phyloP scores from a whole-genome alignment of 2,888 invertebrate genomes.

The Tetragonisca angustula region DNA sequence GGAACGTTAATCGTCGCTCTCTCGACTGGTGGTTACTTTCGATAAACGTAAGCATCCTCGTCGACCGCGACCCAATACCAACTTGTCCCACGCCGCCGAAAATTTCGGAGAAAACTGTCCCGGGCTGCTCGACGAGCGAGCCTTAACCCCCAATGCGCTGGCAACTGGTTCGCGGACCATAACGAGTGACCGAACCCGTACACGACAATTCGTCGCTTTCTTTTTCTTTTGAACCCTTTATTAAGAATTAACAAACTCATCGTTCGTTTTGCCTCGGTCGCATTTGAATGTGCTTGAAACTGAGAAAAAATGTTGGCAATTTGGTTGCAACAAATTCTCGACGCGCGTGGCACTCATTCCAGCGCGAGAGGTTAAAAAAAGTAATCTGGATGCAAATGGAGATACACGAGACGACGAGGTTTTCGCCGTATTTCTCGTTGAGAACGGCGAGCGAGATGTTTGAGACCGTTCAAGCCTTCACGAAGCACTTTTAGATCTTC shows the following conservation, averaged over 20 bases:
- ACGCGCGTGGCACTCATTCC: too few relatives aligned
- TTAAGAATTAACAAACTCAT: too few relatives aligned
- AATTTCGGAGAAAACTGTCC: constrained; percentile 24
- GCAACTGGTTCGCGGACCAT: too few relatives aligned
- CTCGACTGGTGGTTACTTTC: constrained; percentile 45
- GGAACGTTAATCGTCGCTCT: constrained; percentile 55
- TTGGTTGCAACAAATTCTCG: too few relatives aligned
- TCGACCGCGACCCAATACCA: too few relatives aligned
- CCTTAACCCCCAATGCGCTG: neutral
- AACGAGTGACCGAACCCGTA: too few relatives aligned
- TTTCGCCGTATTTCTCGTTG: neutral
- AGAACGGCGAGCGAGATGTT: neutral
- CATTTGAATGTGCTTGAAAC: too few relatives aligned
- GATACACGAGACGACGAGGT: neutral
- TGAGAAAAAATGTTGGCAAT: too few relatives aligned
- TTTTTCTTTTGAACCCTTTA: too few relatives aligned
- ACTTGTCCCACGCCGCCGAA: neutral
- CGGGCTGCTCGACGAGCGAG: neutral
- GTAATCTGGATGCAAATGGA: constrained; percentile 6
- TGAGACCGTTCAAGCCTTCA: neutral
- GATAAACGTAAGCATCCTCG: constrained; percentile 19
- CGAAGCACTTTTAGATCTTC: neutral
- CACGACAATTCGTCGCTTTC: too few relatives aligned
- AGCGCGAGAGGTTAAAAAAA: neutral
- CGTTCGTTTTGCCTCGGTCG: too few relatives aligned